Evolutionary conservation across 2,113 vertebrate species (phyloP), one percentile per base, ranked within the genome.

Genomic region (Glareola pratincola): DNA sequence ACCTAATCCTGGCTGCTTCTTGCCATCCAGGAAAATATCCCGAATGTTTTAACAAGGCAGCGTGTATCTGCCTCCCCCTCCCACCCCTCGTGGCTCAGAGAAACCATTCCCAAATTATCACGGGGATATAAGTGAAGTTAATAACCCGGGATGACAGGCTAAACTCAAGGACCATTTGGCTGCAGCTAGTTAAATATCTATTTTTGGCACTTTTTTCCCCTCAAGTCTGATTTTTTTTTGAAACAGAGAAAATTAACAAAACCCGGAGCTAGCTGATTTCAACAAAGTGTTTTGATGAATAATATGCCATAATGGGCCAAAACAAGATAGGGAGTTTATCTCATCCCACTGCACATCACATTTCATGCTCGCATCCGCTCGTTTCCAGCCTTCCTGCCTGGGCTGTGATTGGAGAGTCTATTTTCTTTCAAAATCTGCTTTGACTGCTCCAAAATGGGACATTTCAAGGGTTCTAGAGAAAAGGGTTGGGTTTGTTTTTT

Each of bases 271-370:
- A 57, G 94, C 89, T 91, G 94, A 96, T 96, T 93, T 94, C 87
- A 93, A 88, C 87, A 76, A 94, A 96, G 95, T 96, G 94, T 94
- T 96, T 89, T 96, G 94, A 97, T 96, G 96, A 96, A 95, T 95
- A 95, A 96, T 95, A 64, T 64, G 68, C 85, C 84, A 85, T 94
- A 94, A 97, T 89, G 93, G 95, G 81, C 85, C 67, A 95, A 95
- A 94, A 94, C 59, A 76, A 96, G 90, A 90, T 64, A 73, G 67
- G 62, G 94, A 94, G 87, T 95, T 95, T 82, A 73, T 96, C 93
- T 96, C 88, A 88, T 94, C 78, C 75, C 81, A 4, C 79, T 73
- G 85, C 93, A 95, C 93, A 90, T 92, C 96, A 64, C 92, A 85
- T 66, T 85, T 92, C 14, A 15, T 62, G 48, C 94, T 89, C 1